Conservation (phyloP, 2,888 invertebrate genomes). For the Stramonita haemastoma region DNA sequence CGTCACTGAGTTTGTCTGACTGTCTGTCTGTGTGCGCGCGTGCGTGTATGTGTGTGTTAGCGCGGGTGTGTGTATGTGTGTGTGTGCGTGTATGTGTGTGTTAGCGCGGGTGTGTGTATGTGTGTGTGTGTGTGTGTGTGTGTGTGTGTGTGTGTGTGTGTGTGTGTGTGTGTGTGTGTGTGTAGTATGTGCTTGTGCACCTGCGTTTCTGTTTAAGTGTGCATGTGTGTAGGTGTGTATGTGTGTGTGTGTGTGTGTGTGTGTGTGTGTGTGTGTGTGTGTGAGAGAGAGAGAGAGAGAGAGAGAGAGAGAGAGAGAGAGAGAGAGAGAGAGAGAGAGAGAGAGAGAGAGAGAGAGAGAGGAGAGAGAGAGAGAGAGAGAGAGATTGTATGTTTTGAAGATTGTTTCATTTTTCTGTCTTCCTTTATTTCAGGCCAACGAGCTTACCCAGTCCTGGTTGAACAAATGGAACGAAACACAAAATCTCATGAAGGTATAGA, state of each 20-base stretch:
- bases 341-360: background rate
- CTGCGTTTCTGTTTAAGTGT: background rate
- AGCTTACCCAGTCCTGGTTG: constrained; percentile 92
- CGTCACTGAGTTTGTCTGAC: constrained; percentile 30
- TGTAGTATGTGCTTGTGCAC: background rate
- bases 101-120: background rate
- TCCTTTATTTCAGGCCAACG: constrained; percentile 58
- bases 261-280: background rate
- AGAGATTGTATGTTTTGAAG: background rate
- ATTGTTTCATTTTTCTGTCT: background rate
- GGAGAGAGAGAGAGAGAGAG: background rate
- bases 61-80: background rate
- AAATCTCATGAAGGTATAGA: constrained; percentile 80
- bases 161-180: constrained; percentile 1
- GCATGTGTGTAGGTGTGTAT: constrained; percentile 18
- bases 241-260: constrained; percentile 13
- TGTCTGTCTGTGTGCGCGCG: background rate
- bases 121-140: constrained; percentile 17
- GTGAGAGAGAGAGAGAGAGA: background rate
- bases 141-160: background rate
- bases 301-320: background rate
- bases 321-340: background rate
- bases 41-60: background rate
- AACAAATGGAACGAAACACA: constrained; percentile 91
- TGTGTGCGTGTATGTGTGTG: background rate